Conservation (phyloP, 2,797 vertebrate genomes). For the Poecilia wingei region DNA sequence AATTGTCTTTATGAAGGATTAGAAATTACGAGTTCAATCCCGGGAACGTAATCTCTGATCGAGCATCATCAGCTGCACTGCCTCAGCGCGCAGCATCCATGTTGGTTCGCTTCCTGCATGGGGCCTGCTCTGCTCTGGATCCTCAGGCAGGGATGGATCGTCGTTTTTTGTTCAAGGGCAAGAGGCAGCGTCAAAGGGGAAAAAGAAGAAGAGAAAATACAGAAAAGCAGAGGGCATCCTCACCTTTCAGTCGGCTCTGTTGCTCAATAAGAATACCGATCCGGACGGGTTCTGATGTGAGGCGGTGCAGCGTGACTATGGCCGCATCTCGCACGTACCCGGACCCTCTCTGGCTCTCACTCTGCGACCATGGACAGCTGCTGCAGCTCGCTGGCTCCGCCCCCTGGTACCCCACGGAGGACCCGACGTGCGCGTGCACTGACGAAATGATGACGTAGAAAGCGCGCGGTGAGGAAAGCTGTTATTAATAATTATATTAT, state of each 20-base stretch:
- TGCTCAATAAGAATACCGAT: slow-evolving; percentile 51
- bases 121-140: slow-evolving; percentile 70
- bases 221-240: slow-evolving; percentile 30
- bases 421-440: slow-evolving; percentile 64
- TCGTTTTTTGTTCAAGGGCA: slow-evolving; percentile 57
- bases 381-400: slow-evolving; percentile 75
- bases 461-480: background rate
- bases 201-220: background rate
- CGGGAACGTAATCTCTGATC: slow-evolving; percentile 67
- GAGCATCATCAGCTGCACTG: slow-evolving; percentile 64
- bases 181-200: slow-evolving; percentile 10
- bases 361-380: slow-evolving; percentile 78
- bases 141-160: slow-evolving; percentile 55
- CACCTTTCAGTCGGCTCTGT: slow-evolving; percentile 72
- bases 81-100: slow-evolving; percentile 83
- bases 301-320: slow-evolving; percentile 70
- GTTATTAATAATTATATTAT: background rate
- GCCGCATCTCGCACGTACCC: slow-evolving; percentile 76
- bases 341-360: slow-evolving; percentile 51
- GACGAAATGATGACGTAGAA: background rate
- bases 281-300: slow-evolving; percentile 45
- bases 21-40: slow-evolving; percentile 43
- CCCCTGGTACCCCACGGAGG: slow-evolving; percentile 50
- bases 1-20: slow-evolving; percentile 48
- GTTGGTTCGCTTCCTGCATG: slow-evolving; percentile 71